Evolutionary conservation across 1,140 invertebrate species (phyloP).

Genomic region (Archivesica marissinica): DNA sequence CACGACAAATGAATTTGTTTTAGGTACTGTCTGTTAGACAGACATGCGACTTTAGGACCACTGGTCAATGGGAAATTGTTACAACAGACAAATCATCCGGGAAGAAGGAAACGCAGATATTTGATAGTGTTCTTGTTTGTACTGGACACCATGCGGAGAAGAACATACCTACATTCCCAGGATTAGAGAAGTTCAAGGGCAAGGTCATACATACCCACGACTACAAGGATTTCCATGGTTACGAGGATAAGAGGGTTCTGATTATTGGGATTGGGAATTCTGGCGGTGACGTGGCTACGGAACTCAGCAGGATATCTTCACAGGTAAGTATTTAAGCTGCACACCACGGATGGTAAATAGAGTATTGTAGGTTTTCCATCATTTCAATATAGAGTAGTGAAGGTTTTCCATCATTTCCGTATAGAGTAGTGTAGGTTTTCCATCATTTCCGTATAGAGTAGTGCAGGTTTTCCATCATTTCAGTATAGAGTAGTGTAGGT

Average conservation of each 20-base stretch:
- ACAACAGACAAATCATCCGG: constrained; percentile 82
- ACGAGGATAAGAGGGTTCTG: constrained; percentile 83
- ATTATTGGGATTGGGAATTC: constrained; percentile 86
- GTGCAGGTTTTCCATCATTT: no score
- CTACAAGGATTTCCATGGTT: constrained; percentile 81
- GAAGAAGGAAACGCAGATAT: constrained; percentile 55
- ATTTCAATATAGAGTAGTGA: no score
- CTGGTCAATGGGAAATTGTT: constrained; percentile 75
- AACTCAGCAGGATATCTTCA: constrained; percentile 83
- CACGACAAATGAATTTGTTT: not conserved
- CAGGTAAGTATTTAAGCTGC: constrained; percentile 74
- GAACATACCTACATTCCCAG: constrained; percentile 79
- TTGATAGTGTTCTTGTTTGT: constrained; percentile 82
- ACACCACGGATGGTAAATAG: no score
- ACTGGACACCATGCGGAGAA: constrained; percentile 83
- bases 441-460: no score
- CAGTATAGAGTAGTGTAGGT: no score
- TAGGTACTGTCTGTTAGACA: constrained; percentile 66
- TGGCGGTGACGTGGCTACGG: constrained; percentile 84
- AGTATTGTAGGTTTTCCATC: no score
- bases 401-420: no score
- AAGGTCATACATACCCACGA: constrained; percentile 84
- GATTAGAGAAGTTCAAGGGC: constrained; percentile 84
- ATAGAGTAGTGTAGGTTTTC: no score
- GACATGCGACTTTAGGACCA: not conserved